Base-by-base conservation (phyloP, 2,888 invertebrate genomes). In the Falcaria lacertinaria region DNA sequence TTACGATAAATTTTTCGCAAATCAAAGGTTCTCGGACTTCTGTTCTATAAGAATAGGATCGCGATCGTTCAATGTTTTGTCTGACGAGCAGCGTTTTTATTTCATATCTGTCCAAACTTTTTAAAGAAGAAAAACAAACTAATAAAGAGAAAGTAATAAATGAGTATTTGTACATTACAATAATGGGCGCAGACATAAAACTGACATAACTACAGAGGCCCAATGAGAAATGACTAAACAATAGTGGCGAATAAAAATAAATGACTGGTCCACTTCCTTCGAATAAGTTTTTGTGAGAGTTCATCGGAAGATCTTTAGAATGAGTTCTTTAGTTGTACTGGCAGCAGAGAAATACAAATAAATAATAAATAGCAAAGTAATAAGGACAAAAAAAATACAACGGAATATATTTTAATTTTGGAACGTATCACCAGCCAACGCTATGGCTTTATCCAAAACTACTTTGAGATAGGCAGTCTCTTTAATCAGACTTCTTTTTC, bases 251-350 rank as follows among this genome's bases (percentile, higher is more conserved):
- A 81, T 83, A 85, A 84, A 84, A 86, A 84, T 80, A 85, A 85
- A 85, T 72, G 80, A 80, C 74, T 76, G 69, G 59, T 73, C 68
- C 61, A 69, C 75, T 79, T 78, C 70, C 77, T 71, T 64, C 70
- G 78, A 78, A 79, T 77, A 85, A 86, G 80, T 85, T 85, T 82
- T 82, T 84, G 80, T 70, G 59, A 77, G 78, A 84, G 83, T 84
- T 81, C 85, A 86, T 86, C 80, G 81, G 81, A 82, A 82, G 83
- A 80, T 82, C 85, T 85, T 85, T 85, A 83, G 78, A 85, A 80
- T 77, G 79, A 82, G 80, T 81, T 81, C 72, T 67, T 64, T 68
- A 61, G 64, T 59, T 34, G 77, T 74, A 83, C 50, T 19, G 73
- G 57, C 41, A 11, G 71, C 75, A 80, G 47, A 68, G 50, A 40